A percentile compares a stretch with the other conserved stretches of the same genome.
These are phyloP conservation scores for Hypsibius dujardini DNA, from an alignment of 1,140 invertebrate species.

Conservation along the genomic window DNA sequence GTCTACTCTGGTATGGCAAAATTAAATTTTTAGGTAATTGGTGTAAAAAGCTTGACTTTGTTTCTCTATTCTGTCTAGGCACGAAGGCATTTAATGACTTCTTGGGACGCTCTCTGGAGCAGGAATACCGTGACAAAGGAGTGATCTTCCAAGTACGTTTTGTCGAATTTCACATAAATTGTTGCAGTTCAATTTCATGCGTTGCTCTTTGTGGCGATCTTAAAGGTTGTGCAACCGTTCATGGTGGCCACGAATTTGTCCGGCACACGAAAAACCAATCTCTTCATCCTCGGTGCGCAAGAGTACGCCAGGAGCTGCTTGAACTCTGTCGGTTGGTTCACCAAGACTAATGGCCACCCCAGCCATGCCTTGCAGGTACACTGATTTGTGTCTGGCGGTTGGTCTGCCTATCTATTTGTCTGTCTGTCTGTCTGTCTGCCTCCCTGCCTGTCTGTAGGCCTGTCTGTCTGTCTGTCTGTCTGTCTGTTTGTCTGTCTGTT, in stretches of 20 bases:
- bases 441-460: not conserved
- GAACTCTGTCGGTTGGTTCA: conserved; percentile 36
- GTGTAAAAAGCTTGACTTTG: conserved; percentile 40
- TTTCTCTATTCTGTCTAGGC: not conserved
- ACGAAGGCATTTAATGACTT: conserved; percentile 54
- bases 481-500: not conserved
- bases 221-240: conserved; percentile 67
- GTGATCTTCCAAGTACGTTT: conserved; percentile 41
- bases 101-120: conserved; percentile 56
- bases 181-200: not conserved
- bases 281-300: conserved; percentile 57
- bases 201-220: conserved; percentile 22
- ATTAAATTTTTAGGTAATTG: conserved; percentile 32
- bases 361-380: not conserved
- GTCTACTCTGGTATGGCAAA: conserved; percentile 46
- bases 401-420: not conserved
- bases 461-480: not conserved
- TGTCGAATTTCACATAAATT: not conserved
- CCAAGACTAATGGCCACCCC: not conserved
- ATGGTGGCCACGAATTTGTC: conserved; percentile 85
- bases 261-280: conserved; percentile 53
- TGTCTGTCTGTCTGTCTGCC: not conserved
- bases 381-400: no score
- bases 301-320: conserved; percentile 58
- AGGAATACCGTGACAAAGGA: conserved; percentile 56